phyloP scores from a whole-genome alignment of 2,113 vertebrate genomes.

The Petrocephalus zakoni region DNA sequence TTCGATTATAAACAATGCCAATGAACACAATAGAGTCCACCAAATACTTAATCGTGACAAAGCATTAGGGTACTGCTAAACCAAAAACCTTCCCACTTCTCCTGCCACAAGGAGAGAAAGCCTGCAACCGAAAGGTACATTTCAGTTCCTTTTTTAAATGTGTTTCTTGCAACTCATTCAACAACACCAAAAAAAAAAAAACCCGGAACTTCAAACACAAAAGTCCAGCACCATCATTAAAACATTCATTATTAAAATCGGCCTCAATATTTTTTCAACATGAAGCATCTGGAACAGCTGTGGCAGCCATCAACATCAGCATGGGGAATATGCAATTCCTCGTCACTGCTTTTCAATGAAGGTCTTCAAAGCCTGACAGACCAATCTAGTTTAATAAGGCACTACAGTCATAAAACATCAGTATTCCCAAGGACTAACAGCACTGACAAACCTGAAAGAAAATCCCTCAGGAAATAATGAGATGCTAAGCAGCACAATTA shows the following conservation, averaged over 20 bases:
- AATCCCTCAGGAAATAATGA: neutral
- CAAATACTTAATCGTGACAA: neutral
- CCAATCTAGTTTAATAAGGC: neutral
- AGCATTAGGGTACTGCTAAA: neutral
- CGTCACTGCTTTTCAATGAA: neutral
- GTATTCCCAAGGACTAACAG: neutral
- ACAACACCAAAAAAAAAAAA: neutral
- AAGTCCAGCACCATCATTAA: conserved; percentile 17
- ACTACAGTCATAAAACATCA: neutral
- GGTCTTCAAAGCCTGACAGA: neutral
- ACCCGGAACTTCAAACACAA: conserved; percentile 31
- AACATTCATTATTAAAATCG: conserved; percentile 15
- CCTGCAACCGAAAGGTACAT: neutral
- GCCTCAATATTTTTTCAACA: neutral
- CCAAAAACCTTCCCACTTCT: neutral
- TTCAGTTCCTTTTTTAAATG: neutral
- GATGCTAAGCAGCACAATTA: neutral
- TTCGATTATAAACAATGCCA: neutral
- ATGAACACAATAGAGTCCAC: neutral
- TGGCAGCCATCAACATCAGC: too few species aligned
- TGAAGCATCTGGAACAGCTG: neutral
- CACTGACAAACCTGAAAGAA: neutral
- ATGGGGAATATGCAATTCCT: neutral
- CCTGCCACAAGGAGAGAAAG: neutral
- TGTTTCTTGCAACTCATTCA: neutral